Conservation (phyloP, 1,140 invertebrate genomes). For the Cyclina sinensis region DNA sequence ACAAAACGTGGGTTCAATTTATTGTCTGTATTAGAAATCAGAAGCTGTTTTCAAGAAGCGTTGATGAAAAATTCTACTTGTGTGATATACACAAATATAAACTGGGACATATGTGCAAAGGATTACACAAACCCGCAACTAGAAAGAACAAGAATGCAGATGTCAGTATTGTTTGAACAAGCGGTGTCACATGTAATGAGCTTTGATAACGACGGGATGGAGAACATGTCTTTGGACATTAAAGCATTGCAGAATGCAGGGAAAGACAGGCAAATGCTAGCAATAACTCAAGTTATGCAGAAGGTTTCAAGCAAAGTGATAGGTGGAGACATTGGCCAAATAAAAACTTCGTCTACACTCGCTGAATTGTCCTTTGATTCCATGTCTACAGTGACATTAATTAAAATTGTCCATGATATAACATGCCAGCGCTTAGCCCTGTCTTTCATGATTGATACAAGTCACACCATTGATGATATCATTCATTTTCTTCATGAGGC, state of each 20-base stretch:
- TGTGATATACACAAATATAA: constrained; percentile 34
- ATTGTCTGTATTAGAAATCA: constrained; percentile 22
- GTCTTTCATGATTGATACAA: neutral
- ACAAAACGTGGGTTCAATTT: constrained; percentile 23
- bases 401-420: constrained; percentile 6
- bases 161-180: constrained; percentile 19
- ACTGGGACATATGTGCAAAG: constrained; percentile 52
- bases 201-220: constrained; percentile 4
- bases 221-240: constrained; percentile 1
- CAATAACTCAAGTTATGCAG: neutral
- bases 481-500: neutral
- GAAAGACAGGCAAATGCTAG: neutral
- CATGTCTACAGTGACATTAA: constrained; percentile 16
- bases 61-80: constrained; percentile 26
- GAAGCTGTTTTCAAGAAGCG: constrained; percentile 53
- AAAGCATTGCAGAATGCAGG: neutral
- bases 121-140: constrained; percentile 14
- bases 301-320: constrained; percentile 5
- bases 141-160: neutral
- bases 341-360: neutral
- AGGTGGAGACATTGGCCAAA: neutral
- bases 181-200: neutral
- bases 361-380: constrained; percentile 29
- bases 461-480: neutral
- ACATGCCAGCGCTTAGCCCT: neutral